Conservation (phyloP, 2,113 vertebrate species). For the Silurus asotus region DNA sequence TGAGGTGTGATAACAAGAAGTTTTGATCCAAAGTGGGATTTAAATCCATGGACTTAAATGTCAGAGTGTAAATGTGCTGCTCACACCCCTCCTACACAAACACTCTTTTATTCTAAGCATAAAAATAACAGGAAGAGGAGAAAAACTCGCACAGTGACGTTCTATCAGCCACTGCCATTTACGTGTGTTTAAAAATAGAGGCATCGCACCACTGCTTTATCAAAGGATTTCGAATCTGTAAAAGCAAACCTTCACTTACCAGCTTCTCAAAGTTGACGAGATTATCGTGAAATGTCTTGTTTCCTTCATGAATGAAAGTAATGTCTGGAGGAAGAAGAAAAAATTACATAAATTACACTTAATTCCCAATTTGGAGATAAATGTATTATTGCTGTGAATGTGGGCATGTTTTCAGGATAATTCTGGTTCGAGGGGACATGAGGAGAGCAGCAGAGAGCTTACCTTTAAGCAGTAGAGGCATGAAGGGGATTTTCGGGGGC, state of each 20-base stretch:
- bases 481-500: constrained; percentile 97
- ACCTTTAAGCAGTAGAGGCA: constrained; percentile 98
- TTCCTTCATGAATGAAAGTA: constrained; percentile 98
- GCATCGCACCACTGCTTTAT: neutral
- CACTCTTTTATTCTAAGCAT: neutral
- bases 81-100: neutral
- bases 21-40: neutral
- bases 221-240: neutral
- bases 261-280: constrained; percentile 99
- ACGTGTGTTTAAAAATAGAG: neutral
- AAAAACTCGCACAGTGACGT: neutral
- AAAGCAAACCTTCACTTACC: constrained; percentile 70
- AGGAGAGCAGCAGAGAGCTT: constrained; percentile 8
- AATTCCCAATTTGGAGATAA: neutral
- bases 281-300: constrained; percentile 98
- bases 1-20: neutral
- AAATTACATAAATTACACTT: neutral
- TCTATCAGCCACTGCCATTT: neutral
- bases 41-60: neutral
- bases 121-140: neutral
- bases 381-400: neutral
- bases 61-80: neutral
- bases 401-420: neutral
- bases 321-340: constrained; percentile 77
- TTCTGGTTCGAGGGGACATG: neutral